phyloP scores from a whole-genome alignment of 2,888 invertebrate genomes.

The Tinea trinotella region DNA sequence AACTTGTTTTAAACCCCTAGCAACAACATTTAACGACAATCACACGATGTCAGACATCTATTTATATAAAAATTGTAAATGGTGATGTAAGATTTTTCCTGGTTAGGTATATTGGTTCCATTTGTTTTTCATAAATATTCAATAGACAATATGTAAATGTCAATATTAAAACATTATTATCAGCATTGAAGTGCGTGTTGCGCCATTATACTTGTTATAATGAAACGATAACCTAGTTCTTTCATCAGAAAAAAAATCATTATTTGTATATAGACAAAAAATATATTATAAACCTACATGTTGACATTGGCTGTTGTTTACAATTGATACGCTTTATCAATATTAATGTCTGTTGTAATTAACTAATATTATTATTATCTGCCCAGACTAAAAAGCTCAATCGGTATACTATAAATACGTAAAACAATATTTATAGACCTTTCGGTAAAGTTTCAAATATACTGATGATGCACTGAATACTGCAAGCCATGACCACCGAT shows the following conservation, averaged over 20 bases:
- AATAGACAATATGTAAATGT: constrained; percentile 2
- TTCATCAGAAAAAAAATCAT: constrained; percentile 11
- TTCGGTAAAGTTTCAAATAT: not conserved
- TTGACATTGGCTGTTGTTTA: constrained; percentile 2
- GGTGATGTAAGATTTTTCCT: constrained; percentile 3
- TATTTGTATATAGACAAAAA: constrained; percentile 10
- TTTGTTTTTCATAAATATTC: constrained; percentile 6
- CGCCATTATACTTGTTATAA: constrained; percentile 8
- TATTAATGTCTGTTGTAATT: not conserved
- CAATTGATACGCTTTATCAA: not conserved
- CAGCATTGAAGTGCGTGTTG: constrained; percentile 8
- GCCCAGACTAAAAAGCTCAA: no score
- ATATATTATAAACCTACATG: not conserved
- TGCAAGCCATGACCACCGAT: not conserved
- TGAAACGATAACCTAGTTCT: constrained; percentile 9
- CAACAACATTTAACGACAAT: constrained; percentile 8
- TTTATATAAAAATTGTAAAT: constrained; percentile 4
- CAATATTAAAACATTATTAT: constrained; percentile 10
- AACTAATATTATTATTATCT: no score
- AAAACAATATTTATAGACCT: no score
- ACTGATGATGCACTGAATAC: not conserved
- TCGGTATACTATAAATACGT: no score
- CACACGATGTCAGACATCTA: constrained; percentile 1
- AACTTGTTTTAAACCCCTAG: constrained; percentile 4
- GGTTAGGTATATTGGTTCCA: not conserved